Evolutionary conservation across 2,888 invertebrate species (phyloP).

Genomic region (Micoletzkya japonica): DNA sequence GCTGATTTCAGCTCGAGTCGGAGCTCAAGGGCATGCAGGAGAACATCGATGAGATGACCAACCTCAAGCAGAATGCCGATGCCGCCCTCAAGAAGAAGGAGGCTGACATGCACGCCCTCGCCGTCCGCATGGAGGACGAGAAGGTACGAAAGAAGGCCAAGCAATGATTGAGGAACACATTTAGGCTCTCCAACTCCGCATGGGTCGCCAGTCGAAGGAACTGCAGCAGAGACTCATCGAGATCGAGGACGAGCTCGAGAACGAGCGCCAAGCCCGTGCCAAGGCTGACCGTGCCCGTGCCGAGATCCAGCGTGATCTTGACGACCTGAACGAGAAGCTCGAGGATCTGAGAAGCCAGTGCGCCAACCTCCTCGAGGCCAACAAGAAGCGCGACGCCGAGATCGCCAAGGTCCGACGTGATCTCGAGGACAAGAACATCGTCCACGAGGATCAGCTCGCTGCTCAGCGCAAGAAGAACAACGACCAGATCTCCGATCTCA

Average conservation of each 20-base stretch:
- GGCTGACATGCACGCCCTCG: conserved; percentile 93
- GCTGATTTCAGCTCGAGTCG: conserved; percentile 45
- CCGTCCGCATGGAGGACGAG: conserved; percentile 96
- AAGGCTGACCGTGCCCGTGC: conserved; percentile 92
- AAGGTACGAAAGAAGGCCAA: conserved; percentile 68
- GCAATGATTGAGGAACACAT: background rate
- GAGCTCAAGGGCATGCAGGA: conserved; percentile 64
- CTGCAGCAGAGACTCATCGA: conserved; percentile 71
- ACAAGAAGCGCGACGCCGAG: conserved; percentile 99
- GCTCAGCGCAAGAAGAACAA: conserved; percentile 99
- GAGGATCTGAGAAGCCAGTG: conserved; percentile 69
- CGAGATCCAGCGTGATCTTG: conserved; percentile 93
- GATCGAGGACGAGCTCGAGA: conserved; percentile 97
- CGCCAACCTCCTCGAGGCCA: conserved; percentile 77
- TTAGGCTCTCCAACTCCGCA: conserved; percentile 26
- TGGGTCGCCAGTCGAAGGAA: conserved; percentile 28
- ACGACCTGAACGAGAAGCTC: conserved; percentile 92
- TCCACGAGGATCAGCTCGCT: conserved; percentile 84
- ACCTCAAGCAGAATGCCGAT: conserved; percentile 44
- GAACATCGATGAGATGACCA: conserved; percentile 58
- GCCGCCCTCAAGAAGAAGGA: conserved; percentile 68
- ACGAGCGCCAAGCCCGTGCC: conserved; percentile 71
- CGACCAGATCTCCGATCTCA: conserved; percentile 97
- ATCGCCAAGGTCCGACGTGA: conserved; percentile 96
- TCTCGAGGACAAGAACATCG: conserved; percentile 91